These are phyloP conservation scores for Protaetia brevitarsis DNA, from an alignment of 1,140 invertebrate genomes.

Conservation along the genomic window DNA sequence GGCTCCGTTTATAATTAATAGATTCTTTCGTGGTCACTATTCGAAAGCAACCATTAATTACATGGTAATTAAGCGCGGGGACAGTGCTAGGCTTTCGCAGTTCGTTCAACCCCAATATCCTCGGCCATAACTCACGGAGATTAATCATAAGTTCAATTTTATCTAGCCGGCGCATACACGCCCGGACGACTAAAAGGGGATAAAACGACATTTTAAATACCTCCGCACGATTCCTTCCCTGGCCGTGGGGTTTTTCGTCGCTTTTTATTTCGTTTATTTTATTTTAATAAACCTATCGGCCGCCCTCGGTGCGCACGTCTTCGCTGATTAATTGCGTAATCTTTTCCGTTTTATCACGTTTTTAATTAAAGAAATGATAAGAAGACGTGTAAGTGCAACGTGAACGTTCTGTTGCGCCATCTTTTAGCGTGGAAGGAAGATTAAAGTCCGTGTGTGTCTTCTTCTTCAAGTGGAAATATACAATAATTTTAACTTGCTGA, in stretches of 20 bases:
- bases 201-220: constrained; percentile 15
- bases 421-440: not conserved
- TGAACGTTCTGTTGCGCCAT: constrained; percentile 10
- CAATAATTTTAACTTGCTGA: too few species aligned
- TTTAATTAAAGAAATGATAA: not conserved
- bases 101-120: constrained; percentile 23
- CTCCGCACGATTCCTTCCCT: not conserved
- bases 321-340: not conserved
- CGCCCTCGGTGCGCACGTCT: not conserved
- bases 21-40: constrained; percentile 13
- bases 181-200: not conserved
- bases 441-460: too few species aligned
- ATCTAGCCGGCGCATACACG: constrained; percentile 22
- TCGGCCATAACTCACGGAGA: constrained; percentile 25
- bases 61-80: constrained; percentile 38
- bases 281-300: constrained; percentile 3
- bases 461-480: too few species aligned
- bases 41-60: constrained; percentile 34
- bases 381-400: not conserved
- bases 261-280: not conserved
- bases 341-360: constrained; percentile 8
- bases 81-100: constrained; percentile 30
- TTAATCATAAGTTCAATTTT: constrained; percentile 35
- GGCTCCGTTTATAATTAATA: constrained; percentile 8
- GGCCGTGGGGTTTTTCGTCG: not conserved